Evolutionary conservation across 2,797 vertebrate genomes (phyloP).

Genomic region (Diglossa cyanea): DNA sequence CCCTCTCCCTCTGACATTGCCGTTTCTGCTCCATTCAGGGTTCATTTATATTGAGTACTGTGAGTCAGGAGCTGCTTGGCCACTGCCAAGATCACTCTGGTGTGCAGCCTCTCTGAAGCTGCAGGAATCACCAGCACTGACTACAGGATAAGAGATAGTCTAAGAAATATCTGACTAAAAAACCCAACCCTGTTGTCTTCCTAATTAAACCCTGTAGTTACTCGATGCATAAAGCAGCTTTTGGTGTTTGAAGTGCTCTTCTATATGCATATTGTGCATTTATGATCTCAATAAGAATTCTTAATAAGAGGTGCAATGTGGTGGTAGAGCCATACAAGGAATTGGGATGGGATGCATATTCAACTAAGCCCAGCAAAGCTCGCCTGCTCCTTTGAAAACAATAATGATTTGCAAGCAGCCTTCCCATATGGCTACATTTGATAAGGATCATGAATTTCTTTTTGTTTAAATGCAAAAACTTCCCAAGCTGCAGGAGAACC

Average conservation of each 20-base stretch:
- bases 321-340: not conserved
- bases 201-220: not conserved
- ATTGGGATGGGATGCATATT: not conserved
- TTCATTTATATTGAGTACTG: not conserved
- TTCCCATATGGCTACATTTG: not conserved
- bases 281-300: not conserved
- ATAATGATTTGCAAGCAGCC: not conserved
- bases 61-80: not conserved
- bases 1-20: not conserved
- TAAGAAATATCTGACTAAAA: not conserved
- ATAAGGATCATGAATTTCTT: not conserved
- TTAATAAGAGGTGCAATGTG: not conserved
- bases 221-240: not conserved
- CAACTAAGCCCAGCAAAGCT: not conserved
- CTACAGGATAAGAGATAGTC: not conserved
- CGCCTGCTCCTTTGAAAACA: not conserved
- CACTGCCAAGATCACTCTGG: not conserved
- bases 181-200: not conserved
- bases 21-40: not conserved
- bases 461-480: not conserved
- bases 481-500: not conserved
- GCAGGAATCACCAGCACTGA: not conserved
- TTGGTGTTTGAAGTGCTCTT: not conserved
- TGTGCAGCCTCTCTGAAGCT: not conserved
- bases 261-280: not conserved